Evolutionary conservation across 1,140 invertebrate genomes (phyloP), one percentile per base, ranked within the genome.

Genomic region (Sycophaga agraensis): DNA sequence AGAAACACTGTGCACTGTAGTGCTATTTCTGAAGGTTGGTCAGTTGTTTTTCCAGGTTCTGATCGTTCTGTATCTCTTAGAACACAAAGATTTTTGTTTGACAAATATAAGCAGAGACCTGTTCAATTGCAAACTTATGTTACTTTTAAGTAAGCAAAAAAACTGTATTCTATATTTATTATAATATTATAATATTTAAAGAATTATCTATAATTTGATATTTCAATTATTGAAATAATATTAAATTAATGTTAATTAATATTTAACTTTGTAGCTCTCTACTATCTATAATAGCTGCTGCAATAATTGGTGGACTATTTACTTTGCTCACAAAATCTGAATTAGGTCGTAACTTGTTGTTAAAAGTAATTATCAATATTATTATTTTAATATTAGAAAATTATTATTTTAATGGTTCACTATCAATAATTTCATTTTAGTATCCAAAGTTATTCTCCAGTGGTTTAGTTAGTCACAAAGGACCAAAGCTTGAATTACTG

Each of bases 51-150:
- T 76, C 84, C 85, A 1, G 91, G 91, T 8, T 82, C 89, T 21
- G 95, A 98, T 82, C 83, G 85, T 57, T 88, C 91, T 7, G 87
- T 97, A 8, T 86, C 91, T 4, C 72, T 86, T 53, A 83, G 93
- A 21, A 88, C 91, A 1, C 92, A 96, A 68, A 83, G 89, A 43
- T 87, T 85, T 71, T 84, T 90, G 3, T 89, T 87, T 69, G 84
- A 89, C 24, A 77, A 82, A 4, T 83, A 89, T 9, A 84, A 89
- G 50, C 82, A 87, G 65, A 83, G 89, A 17, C 93, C 94, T 1
- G 82, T 86, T 2, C 90, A 90, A 73, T 78, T 88, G 70, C 81
- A 84, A 45, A 83, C 85, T 1, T 92, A 91, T 70, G 43, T 89
- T 2, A 80, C 77, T 2, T 73, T 86, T n/a, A 67, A 71, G 55